A percentile compares a stretch with the other conserved stretches of the same genome.
Conservation (phyloP, 1,140 invertebrate species). For the Telenomus remus region DNA sequence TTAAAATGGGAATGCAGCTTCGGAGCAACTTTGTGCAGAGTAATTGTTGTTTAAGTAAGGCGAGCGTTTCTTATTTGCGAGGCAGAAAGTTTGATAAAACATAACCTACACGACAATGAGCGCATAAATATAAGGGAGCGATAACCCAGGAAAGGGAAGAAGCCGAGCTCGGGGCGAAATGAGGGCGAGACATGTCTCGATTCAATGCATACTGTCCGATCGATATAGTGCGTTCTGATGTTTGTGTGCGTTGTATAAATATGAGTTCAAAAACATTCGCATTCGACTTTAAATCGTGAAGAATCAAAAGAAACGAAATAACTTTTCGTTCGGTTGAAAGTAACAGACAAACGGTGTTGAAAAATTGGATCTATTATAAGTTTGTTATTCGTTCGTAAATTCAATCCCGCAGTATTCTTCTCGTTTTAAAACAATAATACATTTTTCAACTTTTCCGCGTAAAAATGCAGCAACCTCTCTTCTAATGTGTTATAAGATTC, state of each 20-base stretch:
- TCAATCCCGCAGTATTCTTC: no score
- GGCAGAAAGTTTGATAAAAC: slow-evolving; percentile 38
- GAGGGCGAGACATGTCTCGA: slow-evolving; percentile 40
- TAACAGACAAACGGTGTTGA: no score
- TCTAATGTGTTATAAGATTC: slow-evolving; percentile 9
- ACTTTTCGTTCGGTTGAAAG: no score
- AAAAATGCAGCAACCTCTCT: background rate
- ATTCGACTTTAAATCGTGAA: no score
- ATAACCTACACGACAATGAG: slow-evolving; percentile 48
- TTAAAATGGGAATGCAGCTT: background rate
- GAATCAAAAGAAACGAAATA: no score
- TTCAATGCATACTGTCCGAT: slow-evolving; percentile 36
- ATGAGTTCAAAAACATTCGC: slow-evolving; percentile 36
- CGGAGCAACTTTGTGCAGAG: slow-evolving; percentile 4
- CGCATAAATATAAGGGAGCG: slow-evolving; percentile 46
- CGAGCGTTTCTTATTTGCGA: slow-evolving; percentile 33
- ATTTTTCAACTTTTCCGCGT: background rate
- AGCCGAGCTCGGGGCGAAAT: slow-evolving; percentile 38
- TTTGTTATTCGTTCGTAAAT: no score
- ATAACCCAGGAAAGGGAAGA: slow-evolving; percentile 43
- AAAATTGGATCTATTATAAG: no score
- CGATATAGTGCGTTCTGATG: slow-evolving; percentile 48
- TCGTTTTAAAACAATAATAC: no score
- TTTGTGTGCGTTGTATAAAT: slow-evolving; percentile 36
- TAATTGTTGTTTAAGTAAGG: slow-evolving; percentile 12